Evolutionary conservation across 2,888 invertebrate species (phyloP).

Genomic region (Ormyrus thymus): DNA sequence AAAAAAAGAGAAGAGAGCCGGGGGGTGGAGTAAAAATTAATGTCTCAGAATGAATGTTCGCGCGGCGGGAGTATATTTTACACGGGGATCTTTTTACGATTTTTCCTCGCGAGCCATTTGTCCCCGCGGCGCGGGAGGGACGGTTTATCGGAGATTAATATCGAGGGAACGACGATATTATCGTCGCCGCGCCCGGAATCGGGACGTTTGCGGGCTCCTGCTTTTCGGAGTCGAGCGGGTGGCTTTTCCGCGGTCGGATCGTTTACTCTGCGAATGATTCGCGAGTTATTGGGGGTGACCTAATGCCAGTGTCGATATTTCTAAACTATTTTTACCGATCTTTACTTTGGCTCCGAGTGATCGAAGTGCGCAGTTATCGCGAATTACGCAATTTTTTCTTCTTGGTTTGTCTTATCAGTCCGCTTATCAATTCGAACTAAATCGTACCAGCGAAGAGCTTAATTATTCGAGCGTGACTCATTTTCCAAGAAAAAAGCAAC

Average conservation of each 20-base stretch:
- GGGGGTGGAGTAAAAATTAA: slow-evolving; percentile 73
- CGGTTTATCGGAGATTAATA: slow-evolving; percentile 54
- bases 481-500: slow-evolving; percentile 19
- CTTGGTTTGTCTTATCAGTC: not conserved
- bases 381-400: slow-evolving; percentile 51
- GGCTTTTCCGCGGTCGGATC: not conserved
- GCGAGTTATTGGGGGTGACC: not conserved
- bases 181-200: slow-evolving; percentile 14
- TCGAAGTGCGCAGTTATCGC: slow-evolving; percentile 33
- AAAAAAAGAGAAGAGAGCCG: slow-evolving; percentile 22
- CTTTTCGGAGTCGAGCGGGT: slow-evolving; percentile 1
- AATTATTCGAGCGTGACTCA: slow-evolving; percentile 42
- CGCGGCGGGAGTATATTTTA: slow-evolving; percentile 57
- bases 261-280: not conserved
- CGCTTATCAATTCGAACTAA: slow-evolving; percentile 48
- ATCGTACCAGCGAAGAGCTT: slow-evolving; percentile 38
- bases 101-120: slow-evolving; percentile 71
- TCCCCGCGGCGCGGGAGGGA: slow-evolving; percentile 46
- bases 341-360: slow-evolving; percentile 7
- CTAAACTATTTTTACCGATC: slow-evolving; percentile 26
- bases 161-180: slow-evolving; percentile 33
- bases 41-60: slow-evolving; percentile 74
- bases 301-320: slow-evolving; percentile 18
- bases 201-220: slow-evolving; percentile 4
- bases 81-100: slow-evolving; percentile 66